Conservation (phyloP, 2,113 vertebrate species). For the Macrotis lagotis region DNA sequence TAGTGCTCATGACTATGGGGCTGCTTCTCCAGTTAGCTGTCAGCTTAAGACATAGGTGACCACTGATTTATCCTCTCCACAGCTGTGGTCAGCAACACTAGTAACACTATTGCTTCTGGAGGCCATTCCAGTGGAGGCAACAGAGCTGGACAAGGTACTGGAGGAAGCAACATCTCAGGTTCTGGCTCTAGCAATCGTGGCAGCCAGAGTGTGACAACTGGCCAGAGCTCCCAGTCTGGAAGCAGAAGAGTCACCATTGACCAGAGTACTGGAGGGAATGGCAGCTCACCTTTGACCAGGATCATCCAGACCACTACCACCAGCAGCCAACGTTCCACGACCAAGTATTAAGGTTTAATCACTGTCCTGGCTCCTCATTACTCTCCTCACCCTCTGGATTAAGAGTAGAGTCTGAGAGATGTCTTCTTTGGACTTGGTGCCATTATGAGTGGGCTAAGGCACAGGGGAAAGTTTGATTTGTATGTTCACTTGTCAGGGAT, state of each 20-base stretch:
- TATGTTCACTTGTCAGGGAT: background rate
- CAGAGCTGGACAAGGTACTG: background rate
- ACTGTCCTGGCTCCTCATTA: background rate
- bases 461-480: background rate
- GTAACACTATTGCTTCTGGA: constrained; percentile 54
- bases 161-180: background rate
- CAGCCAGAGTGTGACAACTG: background rate
- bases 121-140: background rate
- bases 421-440: background rate
- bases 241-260: background rate
- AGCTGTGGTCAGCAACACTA: background rate
- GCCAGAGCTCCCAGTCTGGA: background rate
- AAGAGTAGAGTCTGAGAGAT: background rate
- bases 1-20: background rate
- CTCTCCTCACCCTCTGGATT: background rate
- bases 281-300: background rate
- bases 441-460: background rate
- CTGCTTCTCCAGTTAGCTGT: background rate
- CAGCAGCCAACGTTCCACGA: background rate
- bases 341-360: background rate
- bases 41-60: background rate
- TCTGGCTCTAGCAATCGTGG: background rate
- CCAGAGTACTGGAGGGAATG: background rate
- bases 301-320: background rate
- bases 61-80: background rate